Conservation (phyloP, 2,888 invertebrate genomes). For the Hypercompe scribonia region DNA sequence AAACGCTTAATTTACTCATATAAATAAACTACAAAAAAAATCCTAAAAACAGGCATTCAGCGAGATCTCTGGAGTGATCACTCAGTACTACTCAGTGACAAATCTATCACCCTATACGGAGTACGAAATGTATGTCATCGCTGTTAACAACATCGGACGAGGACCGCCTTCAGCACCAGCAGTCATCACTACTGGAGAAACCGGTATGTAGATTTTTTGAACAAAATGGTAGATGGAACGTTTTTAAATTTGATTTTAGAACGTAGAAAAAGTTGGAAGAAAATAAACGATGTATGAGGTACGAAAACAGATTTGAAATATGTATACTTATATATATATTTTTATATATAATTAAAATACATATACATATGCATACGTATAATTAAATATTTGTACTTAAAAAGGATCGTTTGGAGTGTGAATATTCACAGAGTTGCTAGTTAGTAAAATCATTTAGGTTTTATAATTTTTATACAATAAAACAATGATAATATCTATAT, state of each 20-base stretch:
- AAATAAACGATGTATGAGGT: background rate
- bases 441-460: background rate
- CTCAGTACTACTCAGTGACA: slow-evolving; percentile 96
- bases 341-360: too few species aligned
- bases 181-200: slow-evolving; percentile 98
- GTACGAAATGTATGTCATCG: slow-evolving; percentile 98
- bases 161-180: slow-evolving; percentile 96
- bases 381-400: too few species aligned
- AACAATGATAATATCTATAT: background rate
- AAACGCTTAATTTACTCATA: background rate
- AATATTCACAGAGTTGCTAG: background rate
- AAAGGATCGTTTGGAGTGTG: background rate
- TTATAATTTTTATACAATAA: background rate
- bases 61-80: slow-evolving; percentile 97
- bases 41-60: slow-evolving; percentile 90
- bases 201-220: slow-evolving; percentile 89
- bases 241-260: slow-evolving; percentile 1
- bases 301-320: background rate
- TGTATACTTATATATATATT: background rate
- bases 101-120: slow-evolving; percentile 97
- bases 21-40: background rate
- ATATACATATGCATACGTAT: too few species aligned
- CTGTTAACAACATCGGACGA: slow-evolving; percentile 97
- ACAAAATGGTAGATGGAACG: slow-evolving; percentile 3
- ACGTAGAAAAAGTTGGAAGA: background rate